These are phyloP conservation scores for Epinephelus malabaricus DNA, from an alignment of 2,797 vertebrate species.

Conservation along the genomic window DNA sequence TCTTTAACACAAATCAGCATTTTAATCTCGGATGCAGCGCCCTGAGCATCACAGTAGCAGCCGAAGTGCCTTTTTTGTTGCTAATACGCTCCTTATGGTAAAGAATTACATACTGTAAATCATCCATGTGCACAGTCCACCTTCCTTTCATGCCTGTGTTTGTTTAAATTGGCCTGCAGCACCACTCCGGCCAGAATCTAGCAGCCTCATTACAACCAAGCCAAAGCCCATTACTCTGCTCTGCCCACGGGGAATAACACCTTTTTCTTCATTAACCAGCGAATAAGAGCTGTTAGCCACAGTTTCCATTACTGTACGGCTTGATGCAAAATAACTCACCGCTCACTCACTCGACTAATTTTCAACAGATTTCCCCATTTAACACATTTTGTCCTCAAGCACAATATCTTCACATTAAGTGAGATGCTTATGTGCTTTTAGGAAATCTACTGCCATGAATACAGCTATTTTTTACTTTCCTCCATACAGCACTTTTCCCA, in stretches of 20 bases:
- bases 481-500: slow-evolving; percentile 17
- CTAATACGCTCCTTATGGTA: slow-evolving; percentile 53
- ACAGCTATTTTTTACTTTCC: slow-evolving; percentile 4
- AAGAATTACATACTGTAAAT: slow-evolving; percentile 55
- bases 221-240: slow-evolving; percentile 60
- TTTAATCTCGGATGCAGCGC: slow-evolving; percentile 28
- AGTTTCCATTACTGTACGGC: slow-evolving; percentile 57
- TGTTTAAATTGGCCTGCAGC: slow-evolving; percentile 64
- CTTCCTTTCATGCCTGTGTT: slow-evolving; percentile 54
- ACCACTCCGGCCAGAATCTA: slow-evolving; percentile 46
- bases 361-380: slow-evolving; percentile 38
- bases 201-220: slow-evolving; percentile 67
- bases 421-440: background rate
- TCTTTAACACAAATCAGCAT: slow-evolving; percentile 45
- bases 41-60: slow-evolving; percentile 41
- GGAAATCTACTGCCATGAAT: slow-evolving; percentile 1
- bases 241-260: slow-evolving; percentile 68
- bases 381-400: slow-evolving; percentile 17
- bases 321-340: slow-evolving; percentile 33
- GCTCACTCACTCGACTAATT: slow-evolving; percentile 36
- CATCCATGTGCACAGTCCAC: slow-evolving; percentile 36
- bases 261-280: slow-evolving; percentile 65
- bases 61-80: slow-evolving; percentile 4
- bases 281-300: slow-evolving; percentile 50
- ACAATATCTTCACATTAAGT: background rate